Percentiles rank a stretch among this genome's conserved stretches.
phyloP scores from a whole-genome alignment of 2,113 vertebrate species.

The Takifugu bimaculatus region DNA sequence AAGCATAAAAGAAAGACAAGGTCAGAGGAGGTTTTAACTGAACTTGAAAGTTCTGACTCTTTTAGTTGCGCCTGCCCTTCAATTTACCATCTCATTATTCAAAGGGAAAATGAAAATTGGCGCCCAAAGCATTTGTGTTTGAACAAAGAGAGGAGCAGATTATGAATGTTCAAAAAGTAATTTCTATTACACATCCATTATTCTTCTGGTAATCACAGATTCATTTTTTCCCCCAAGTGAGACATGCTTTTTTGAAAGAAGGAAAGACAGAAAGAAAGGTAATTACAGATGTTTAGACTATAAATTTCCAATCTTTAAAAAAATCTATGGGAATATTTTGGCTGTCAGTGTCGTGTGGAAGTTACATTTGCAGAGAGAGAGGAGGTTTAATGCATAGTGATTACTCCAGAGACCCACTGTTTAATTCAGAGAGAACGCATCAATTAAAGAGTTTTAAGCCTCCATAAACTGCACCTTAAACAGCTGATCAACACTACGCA shows the following conservation, averaged over 20 bases:
- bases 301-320: background rate
- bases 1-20: slow-evolving; percentile 37
- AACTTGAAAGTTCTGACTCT: slow-evolving; percentile 59
- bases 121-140: slow-evolving; percentile 74
- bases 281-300: slow-evolving; percentile 71
- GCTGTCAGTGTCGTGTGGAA: background rate
- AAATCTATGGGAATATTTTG: background rate
- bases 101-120: slow-evolving; percentile 70
- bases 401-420: slow-evolving; percentile 72
- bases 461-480: slow-evolving; percentile 72
- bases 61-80: slow-evolving; percentile 53
- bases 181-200: slow-evolving; percentile 78
- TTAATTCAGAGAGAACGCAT: slow-evolving; percentile 61
- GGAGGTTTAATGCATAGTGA: slow-evolving; percentile 79
- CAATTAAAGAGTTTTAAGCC: slow-evolving; percentile 75
- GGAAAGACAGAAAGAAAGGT: slow-evolving; percentile 51
- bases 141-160: slow-evolving; percentile 75
- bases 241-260: slow-evolving; percentile 58
- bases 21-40: slow-evolving; percentile 58
- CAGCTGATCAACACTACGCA: slow-evolving; percentile 59
- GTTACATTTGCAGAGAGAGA: slow-evolving; percentile 56
- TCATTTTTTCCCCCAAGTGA: slow-evolving; percentile 69
- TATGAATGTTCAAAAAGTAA: slow-evolving; percentile 75
- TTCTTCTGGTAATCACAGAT: slow-evolving; percentile 78
- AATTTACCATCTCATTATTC: slow-evolving; percentile 74